Base-by-base conservation (phyloP, 2,797 vertebrate species). In the Sebastes nivosus region DNA sequence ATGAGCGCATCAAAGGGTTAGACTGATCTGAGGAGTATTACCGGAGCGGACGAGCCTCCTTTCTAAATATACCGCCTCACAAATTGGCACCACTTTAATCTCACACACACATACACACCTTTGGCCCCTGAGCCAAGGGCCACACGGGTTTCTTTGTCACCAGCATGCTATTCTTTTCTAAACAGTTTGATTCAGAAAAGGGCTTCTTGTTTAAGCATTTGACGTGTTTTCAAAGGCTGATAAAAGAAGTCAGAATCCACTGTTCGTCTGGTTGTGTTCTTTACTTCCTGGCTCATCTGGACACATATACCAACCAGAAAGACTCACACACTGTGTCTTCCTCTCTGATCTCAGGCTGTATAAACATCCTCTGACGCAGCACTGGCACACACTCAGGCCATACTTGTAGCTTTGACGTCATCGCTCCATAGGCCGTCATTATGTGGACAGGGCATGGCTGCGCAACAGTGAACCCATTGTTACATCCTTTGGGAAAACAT, bases 31-130 rank as follows among this genome's bases (percentile, higher is more conserved):
- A 92, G 81, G 79, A 89, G 90, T 80, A 92, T 92, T 89, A 84
- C 89, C 77, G 71, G 54, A 80, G 86, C 38, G 80, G 83, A 88
- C 20, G 68, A 84, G 72, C 88, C 85, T 78, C 83, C 86, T 58
- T 38, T 79, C 92, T 93, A 94, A 91, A 95, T 95, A 94, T 95
- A 94, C 81, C 22, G 59, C 81, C 65, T 91, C 81, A 16, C 90
- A 94, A 93, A 94, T 95, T 94, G 94, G 86, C 90, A 93, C 92
- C 92, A 82, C 80, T 81, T 81, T 91, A 92, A 92, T 93, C 89
- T 93, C 75, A 50, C 60, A 55, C 77, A 77, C 42, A 54, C 55
- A 66, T 2, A 61, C 60, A 57, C 38, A 65, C 4, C 64, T 81
- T 70, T 75, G 57, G 77, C 13, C 55, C 42, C 36, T 4, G 42